These are phyloP conservation scores for Trematomus bernacchii DNA, from an alignment of 2,797 vertebrate species.

Conservation along the genomic window DNA sequence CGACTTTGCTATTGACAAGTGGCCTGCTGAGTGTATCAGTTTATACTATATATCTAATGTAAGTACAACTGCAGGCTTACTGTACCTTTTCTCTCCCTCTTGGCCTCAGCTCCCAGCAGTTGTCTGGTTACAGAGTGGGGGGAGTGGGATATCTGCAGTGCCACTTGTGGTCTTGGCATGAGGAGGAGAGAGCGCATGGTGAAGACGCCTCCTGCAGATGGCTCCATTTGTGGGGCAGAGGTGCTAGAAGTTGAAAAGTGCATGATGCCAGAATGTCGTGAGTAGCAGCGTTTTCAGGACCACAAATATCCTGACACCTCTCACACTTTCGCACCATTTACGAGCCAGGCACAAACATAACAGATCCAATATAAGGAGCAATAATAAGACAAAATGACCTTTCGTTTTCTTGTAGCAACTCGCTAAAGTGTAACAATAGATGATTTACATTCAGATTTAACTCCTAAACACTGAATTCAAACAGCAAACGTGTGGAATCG, in stretches of 20 bases:
- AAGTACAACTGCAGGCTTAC: constrained; percentile 7
- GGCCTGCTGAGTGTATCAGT: neutral
- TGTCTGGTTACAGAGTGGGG: constrained; percentile 97
- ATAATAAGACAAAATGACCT: constrained; percentile 3
- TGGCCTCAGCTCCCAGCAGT: constrained; percentile 91
- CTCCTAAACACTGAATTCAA: neutral
- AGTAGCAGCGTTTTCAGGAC: constrained; percentile 75
- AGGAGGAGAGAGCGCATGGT: constrained; percentile 95
- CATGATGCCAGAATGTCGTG: constrained; percentile 99
- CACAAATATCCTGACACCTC: constrained; percentile 14
- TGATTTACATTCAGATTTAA: neutral
- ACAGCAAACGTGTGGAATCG: neutral
- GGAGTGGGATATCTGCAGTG: constrained; percentile 97
- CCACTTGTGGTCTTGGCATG: constrained; percentile 96
- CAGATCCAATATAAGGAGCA: neutral
- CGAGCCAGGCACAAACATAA: neutral
- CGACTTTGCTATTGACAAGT: no score
- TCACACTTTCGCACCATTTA: constrained; percentile 4
- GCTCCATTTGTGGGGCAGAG: constrained; percentile 94
- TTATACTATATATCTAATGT: neutral
- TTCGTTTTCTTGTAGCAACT: constrained; percentile 1
- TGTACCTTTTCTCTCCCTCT: constrained; percentile 11
- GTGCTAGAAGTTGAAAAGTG: constrained; percentile 95
- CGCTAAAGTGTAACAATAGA: neutral
- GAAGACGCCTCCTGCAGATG: constrained; percentile 95